Base-by-base conservation (phyloP, 2,797 vertebrate species). In the Gobionotothen gibberifrons region DNA sequence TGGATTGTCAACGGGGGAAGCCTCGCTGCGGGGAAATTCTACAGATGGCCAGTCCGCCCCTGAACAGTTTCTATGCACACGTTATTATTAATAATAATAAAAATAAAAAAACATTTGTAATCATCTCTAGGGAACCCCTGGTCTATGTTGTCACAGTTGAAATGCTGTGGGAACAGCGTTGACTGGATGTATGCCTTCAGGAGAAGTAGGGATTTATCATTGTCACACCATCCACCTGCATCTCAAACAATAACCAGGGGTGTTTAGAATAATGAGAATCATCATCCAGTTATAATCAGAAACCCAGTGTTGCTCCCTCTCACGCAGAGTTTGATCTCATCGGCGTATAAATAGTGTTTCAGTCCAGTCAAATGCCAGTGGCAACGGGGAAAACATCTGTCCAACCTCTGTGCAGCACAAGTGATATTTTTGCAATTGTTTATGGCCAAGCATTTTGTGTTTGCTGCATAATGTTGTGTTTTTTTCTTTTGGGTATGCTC, bases 251-350 rank as follows among this genome's bases (percentile, higher is more conserved):
- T 44, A 82, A 75, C 42, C 5, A 2, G 63, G 51, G 42, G 59
- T 72, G 82, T 85, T 87, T 76, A 73, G 55, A 80, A 86, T 83
- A 84, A 89, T 78, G 62, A 84, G 73, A 73, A 66, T 79, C 60
- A 79, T 81, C 81, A 79, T 78, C 68, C 61, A 72, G 81, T 84
- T 84, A 81, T 71, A 85, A 82, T 78, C 79, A 82, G 74, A 82
- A 82, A 79, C 46, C 47, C 70, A 76, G 78, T 69, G 9, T 9
- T 71, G 88, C 80, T 77, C 71, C 75, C 85, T 79, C 84, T 86
- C 76, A 84, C 86, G 43, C 78, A 63, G 51, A 74, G 44, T 65
- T 61, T 48, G 61, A 80, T 82, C 44, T 66, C 58, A 22, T 63
- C 12, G 1, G 22, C 2, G 55, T 42, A 59, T 71, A 29, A 64